Evolutionary conservation across 2,888 invertebrate species (phyloP).

Genomic region (Polyommatus iphigenia): DNA sequence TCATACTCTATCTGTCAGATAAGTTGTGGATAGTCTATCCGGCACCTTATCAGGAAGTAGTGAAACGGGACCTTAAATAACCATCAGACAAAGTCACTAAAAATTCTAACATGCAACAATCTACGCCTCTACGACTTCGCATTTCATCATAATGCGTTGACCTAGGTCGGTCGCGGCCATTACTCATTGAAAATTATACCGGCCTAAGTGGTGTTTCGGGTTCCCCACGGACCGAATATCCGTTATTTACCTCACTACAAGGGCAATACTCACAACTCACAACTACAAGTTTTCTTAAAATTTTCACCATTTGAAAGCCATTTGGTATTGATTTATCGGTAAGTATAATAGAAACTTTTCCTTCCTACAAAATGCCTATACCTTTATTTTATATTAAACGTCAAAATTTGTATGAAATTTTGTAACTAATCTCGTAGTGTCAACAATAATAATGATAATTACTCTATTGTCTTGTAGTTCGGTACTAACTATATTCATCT

Average conservation of each 20-base stretch:
- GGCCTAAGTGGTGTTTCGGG: conserved; percentile 75
- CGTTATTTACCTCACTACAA: conserved; percentile 30
- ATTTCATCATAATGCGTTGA: conserved; percentile 61
- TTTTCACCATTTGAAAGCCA: background rate
- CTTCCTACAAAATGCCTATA: too few species aligned
- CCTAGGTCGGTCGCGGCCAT: conserved; percentile 66
- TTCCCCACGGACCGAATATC: conserved; percentile 57
- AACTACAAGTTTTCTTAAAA: background rate
- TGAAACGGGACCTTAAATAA: too few species aligned
- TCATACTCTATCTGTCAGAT: too few species aligned
- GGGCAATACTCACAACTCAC: background rate
- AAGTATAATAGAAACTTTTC: background rate
- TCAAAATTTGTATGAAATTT: too few species aligned
- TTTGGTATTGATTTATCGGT: background rate
- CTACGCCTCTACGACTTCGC: conserved; percentile 32
- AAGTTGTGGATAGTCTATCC: too few species aligned
- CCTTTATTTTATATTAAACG: too few species aligned
- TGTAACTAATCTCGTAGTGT: too few species aligned
- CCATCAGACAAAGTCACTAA: background rate
- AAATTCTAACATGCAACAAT: background rate
- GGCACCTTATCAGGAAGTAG: too few species aligned
- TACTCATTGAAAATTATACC: conserved; percentile 78
- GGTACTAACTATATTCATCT: too few species aligned
- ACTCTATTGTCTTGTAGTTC: too few species aligned
- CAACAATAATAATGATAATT: too few species aligned